Base-by-base conservation (phyloP, 2,113 vertebrate species). In the Sylvietta virens region DNA sequence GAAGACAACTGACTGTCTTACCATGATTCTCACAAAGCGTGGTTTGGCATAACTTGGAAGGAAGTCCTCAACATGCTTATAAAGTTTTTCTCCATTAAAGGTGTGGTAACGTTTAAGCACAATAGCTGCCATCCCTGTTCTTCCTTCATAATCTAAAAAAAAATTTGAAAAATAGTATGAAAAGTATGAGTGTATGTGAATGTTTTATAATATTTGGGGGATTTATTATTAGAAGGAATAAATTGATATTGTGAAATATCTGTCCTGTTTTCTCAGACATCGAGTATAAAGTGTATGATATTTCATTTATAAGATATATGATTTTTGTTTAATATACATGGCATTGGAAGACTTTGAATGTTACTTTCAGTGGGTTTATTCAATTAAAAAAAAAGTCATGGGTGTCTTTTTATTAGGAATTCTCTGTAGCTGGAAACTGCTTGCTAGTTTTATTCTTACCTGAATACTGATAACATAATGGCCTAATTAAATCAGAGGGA, bases 81-180 rank as follows among this genome's bases (percentile, higher is more conserved):
- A 98, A 61, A 98, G 62, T 78, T 90, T 94, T 69, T 91, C 58
- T 91, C 97, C 94, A 31, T 98, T 97, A 89, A 98, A 98, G 77
- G 71, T 19, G 30, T 86, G 54, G 31, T 92, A 87, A 51, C 91
- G 81, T 71, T 97, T 96, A 83, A 98, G 62, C 13, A 97, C 98
- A 71, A 98, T 80, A 35, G 97, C 97, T 62, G 97, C 98, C 98
- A 98, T 98, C 60, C 98, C 98, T 70, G 93, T 90, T 86, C 97
- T 97, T 70, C 98, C 98, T 96, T 99, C 98, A 51, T 98, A 97
- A n/a, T 98, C 98, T 98, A 66, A 86, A 86, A 89, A 47, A 67
- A 35, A n/a, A n/a, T n/a, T n/a, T 16, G 12, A 16, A 65, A 74
- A 61, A 62, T 9, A 47, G 4, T 62, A 24, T 37, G 9, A 48